These are phyloP conservation scores for Troides helena DNA, from an alignment of 2,888 invertebrate genomes.

Conservation along the genomic window DNA sequence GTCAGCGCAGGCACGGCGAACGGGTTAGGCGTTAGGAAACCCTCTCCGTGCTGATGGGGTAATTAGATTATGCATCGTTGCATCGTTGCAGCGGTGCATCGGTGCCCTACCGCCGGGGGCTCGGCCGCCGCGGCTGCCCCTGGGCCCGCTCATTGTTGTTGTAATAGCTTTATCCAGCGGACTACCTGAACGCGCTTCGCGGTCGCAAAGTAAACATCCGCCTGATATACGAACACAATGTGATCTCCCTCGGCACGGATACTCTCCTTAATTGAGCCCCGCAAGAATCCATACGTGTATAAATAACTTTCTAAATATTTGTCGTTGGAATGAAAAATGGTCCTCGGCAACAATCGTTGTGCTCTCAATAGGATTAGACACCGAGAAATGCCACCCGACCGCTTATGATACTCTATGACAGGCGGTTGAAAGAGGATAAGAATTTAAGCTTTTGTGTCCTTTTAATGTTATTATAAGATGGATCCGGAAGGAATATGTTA, in stretches of 20 bases:
- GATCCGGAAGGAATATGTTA: slow-evolving; percentile 51
- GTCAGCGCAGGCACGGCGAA: slow-evolving; percentile 57
- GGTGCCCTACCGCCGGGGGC: slow-evolving; percentile 53
- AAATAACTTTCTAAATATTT: slow-evolving; percentile 80
- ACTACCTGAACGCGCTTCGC: slow-evolving; percentile 73
- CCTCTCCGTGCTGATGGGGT: slow-evolving; percentile 46
- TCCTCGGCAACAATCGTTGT: slow-evolving; percentile 60
- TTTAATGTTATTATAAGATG: slow-evolving; percentile 52
- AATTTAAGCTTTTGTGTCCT: slow-evolving; percentile 58
- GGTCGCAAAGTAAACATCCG: slow-evolving; percentile 74
- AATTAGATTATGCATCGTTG: slow-evolving; percentile 47
- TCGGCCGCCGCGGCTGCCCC: slow-evolving; percentile 27
- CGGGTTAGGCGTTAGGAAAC: slow-evolving; percentile 52
- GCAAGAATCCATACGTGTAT: slow-evolving; percentile 64
- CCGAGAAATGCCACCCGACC: slow-evolving; percentile 69
- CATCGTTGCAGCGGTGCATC: slow-evolving; percentile 46
- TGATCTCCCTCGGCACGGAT: slow-evolving; percentile 50
- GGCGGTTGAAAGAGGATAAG: slow-evolving; percentile 55
- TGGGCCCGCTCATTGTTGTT: slow-evolving; percentile 56
- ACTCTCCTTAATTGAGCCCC: slow-evolving; percentile 66
- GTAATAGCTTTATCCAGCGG: slow-evolving; percentile 69
- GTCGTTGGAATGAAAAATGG: slow-evolving; percentile 77
- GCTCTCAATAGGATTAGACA: slow-evolving; percentile 73
- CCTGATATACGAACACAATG: slow-evolving; percentile 59
- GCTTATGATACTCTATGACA: slow-evolving; percentile 51